Percentiles rank a stretch among this genome's conserved stretches.
These are phyloP conservation scores for Megaceryle alcyon DNA, from an alignment of 2,797 vertebrate genomes.

Conservation along the genomic window DNA sequence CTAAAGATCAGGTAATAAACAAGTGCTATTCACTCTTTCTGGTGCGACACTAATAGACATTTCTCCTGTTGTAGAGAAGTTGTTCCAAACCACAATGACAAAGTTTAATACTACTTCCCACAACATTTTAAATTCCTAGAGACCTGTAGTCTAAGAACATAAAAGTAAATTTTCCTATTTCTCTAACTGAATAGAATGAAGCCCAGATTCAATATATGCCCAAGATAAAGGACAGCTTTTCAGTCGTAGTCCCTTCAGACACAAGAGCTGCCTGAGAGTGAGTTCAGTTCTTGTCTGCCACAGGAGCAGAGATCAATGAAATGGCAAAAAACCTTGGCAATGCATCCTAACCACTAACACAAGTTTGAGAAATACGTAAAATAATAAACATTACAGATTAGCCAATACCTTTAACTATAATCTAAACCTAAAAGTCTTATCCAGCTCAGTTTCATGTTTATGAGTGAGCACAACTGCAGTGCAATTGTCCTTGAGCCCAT, in stretches of 20 bases:
- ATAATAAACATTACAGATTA: background rate
- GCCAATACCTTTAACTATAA: background rate
- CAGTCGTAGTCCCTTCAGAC: background rate
- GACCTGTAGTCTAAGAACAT: background rate
- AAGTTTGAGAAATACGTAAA: background rate
- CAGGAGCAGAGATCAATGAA: background rate
- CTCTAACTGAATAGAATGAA: background rate
- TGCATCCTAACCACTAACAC: background rate
- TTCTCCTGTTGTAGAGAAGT: background rate
- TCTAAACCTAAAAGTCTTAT: background rate
- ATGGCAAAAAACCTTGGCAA: background rate
- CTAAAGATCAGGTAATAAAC: background rate
- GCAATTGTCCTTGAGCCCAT: background rate
- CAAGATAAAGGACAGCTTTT: background rate
- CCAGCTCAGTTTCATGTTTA: background rate
- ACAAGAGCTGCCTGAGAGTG: background rate
- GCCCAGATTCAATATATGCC: background rate
- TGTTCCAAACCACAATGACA: background rate
- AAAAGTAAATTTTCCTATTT: background rate
- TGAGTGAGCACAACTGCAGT: background rate
- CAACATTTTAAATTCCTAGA: background rate
- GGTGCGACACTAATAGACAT: background rate
- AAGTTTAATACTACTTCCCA: background rate
- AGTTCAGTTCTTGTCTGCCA: background rate
- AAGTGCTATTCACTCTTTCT: background rate